phyloP scores from a whole-genome alignment of 2,797 vertebrate genomes.

The Leptoclinus maculatus region DNA sequence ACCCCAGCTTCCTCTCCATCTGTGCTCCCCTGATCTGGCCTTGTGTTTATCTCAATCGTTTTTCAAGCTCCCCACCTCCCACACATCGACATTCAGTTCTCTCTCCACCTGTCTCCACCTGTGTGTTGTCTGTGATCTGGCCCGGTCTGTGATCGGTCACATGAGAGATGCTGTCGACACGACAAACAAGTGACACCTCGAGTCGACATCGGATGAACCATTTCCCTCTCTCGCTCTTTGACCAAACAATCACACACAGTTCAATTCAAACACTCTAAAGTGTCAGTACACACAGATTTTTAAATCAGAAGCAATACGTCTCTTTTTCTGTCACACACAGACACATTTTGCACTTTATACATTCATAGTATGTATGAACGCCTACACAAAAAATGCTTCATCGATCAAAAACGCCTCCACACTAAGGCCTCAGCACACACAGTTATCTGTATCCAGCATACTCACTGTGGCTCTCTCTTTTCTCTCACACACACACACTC shows the following conservation, averaged over 20 bases:
- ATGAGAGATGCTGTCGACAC: conserved; percentile 35
- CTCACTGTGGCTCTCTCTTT: not conserved
- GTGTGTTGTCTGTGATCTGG: conserved; percentile 22
- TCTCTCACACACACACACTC: not conserved
- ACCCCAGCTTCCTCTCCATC: conserved; percentile 39
- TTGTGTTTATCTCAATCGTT: conserved; percentile 33
- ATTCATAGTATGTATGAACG: not conserved
- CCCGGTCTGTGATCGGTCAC: conserved; percentile 37
- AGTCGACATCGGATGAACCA: conserved; percentile 35
- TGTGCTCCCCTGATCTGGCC: conserved; percentile 44
- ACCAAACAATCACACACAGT: not conserved
- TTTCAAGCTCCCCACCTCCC: conserved; percentile 39
- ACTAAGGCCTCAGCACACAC: not conserved
- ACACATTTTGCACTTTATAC: not conserved
- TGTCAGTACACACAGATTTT: conserved; percentile 7
- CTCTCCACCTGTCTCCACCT: conserved; percentile 20
- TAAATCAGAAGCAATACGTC: not conserved
- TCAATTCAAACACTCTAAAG: conserved; percentile 17
- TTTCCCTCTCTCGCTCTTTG: not conserved
- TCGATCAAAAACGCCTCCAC: conserved; percentile 2
- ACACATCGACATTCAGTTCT: conserved; percentile 30
- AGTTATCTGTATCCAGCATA: not conserved
- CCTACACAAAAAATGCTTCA: not conserved
- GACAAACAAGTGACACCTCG: conserved; percentile 40
- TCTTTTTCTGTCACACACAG: conserved; percentile 6